Base-by-base conservation (phyloP, 1,140 invertebrate genomes). In the Chelonus insularis region DNA sequence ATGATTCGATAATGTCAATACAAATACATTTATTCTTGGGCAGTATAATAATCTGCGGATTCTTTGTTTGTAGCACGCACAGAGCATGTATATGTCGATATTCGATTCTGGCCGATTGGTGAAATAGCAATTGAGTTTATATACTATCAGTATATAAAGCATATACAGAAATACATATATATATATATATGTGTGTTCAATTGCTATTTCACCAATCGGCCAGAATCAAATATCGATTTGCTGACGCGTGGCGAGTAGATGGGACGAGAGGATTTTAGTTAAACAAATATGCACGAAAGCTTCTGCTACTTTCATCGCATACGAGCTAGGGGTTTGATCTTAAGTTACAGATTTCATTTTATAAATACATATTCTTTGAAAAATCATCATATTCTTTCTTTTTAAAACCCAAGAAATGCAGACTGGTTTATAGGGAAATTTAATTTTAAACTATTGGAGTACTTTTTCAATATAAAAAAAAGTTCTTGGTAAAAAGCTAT, bases 211-310 rank as follows among this genome's bases (percentile, higher is more conserved):
- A 34, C 14, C 52, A 52, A 52, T 8, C 12, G 52, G 34, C 16
- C 52, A 55, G 29, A 50, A 50, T 62, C 23, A 56, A 50, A 32
- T 55, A 57, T 63, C 65, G 57, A 66, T 66, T 60, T 51, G 43
- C 34, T 45, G 52, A 61, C 63, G 63, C 63, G 66, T 65, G 66
- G 61, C 60, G 32, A 64, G 25, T 57, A 60, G 55, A 57, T 55
- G 41, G 36, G 51, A 59, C 32, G 37, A 61, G 50, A 59, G 7
- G 66, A 68, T 68, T 68, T 68, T 65, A 65, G 63, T 65, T 63
- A 57, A 41, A 63, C 66, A 68, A 68, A 68, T 63, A 68, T 34
- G 23, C 21, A 20, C 25, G 25, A 25, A 48, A 65, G 58, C 39
- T 39, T 50, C 36, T 54, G 45, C 6, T 18, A 7, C 47, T 52